Conservation (phyloP, 2,888 invertebrate species). For the Mamestra brassicae region DNA sequence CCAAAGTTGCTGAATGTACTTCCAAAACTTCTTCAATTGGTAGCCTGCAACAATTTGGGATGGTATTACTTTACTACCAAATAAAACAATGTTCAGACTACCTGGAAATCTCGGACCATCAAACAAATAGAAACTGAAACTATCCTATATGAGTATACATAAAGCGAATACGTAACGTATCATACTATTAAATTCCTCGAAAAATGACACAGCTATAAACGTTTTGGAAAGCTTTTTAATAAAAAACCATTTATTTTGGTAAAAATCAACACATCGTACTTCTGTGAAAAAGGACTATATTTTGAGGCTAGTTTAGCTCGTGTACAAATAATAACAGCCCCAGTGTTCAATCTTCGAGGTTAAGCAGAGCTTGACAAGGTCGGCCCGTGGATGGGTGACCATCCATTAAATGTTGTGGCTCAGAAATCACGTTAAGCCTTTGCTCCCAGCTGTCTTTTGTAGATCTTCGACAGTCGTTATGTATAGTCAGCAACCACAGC, state of each 20-base stretch:
- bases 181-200: neutral
- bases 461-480: too few species aligned
- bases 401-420: too few species aligned
- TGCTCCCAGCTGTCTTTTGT: too few species aligned
- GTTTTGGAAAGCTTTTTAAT: neutral
- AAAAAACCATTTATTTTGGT: neutral
- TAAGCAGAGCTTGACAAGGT: too few species aligned
- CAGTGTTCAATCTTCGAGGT: too few species aligned
- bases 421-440: too few species aligned
- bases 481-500: too few species aligned
- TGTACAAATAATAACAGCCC: too few species aligned
- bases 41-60: constrained; percentile 75
- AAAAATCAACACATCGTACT: neutral
- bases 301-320: too few species aligned
- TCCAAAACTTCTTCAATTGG: constrained; percentile 87
- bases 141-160: neutral
- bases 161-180: neutral
- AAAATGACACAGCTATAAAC: neutral
- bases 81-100: neutral
- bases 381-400: too few species aligned
- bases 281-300: too few species aligned
- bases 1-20: constrained; percentile 89
- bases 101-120: neutral
- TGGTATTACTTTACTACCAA: neutral
- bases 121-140: neutral